phyloP scores from a whole-genome alignment of 2,888 invertebrate species.

The Glomeris marginata region DNA sequence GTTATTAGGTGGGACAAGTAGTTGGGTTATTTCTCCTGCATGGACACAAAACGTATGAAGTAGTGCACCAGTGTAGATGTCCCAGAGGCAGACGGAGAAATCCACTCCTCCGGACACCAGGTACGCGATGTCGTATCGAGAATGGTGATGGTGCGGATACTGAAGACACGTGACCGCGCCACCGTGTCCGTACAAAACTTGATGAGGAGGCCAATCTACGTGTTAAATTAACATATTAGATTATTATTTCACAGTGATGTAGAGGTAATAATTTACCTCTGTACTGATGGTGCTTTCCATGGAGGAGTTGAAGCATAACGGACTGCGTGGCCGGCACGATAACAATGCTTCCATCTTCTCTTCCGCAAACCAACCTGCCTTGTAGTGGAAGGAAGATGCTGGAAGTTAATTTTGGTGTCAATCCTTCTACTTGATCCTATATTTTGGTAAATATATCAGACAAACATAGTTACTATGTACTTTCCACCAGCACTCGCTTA shows the following conservation, averaged over 20 bases:
- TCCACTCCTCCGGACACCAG: conserved; percentile 95
- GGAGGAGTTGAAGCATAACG: conserved; percentile 78
- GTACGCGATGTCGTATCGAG: conserved; percentile 70
- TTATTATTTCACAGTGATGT: conserved; percentile 1
- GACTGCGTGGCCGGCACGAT: conserved; percentile 93
- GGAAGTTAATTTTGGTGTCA: conserved; percentile 60
- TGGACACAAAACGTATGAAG: conserved; percentile 94
- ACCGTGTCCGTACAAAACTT: conserved; percentile 72
- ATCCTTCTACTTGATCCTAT: conserved; percentile 15
- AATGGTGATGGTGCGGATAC: conserved; percentile 77
- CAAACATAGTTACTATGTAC: too few species aligned
- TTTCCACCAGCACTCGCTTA: too few species aligned
- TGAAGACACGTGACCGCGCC: conserved; percentile 87
- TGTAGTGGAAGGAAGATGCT: conserved; percentile 89
- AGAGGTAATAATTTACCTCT: conserved; percentile 40
- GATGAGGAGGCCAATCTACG: conserved; percentile 77
- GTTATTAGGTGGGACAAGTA: conserved; percentile 84
- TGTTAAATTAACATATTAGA: conserved; percentile 10
- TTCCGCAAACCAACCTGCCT: conserved; percentile 82
- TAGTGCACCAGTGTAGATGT: conserved; percentile 71
- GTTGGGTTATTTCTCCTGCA: conserved; percentile 89
- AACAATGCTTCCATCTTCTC: conserved; percentile 90
- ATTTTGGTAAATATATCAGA: background rate
- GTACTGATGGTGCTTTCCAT: conserved; percentile 65
- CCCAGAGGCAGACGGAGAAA: conserved; percentile 95